Evolutionary conservation across 2,797 vertebrate species (phyloP).

Genomic region (Falco berigora): DNA sequence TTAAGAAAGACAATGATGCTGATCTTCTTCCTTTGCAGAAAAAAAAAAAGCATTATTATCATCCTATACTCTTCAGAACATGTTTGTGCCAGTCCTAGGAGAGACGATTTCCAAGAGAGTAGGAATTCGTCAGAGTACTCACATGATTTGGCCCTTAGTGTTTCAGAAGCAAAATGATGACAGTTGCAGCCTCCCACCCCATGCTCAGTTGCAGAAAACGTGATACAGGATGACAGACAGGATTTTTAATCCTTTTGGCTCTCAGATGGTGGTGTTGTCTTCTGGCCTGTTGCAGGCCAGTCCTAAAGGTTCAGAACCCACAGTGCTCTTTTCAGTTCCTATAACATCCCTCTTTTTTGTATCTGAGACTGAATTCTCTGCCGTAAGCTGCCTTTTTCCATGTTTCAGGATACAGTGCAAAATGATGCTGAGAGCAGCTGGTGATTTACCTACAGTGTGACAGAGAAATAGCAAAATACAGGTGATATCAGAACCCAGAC

Average conservation of each 20-base stretch:
- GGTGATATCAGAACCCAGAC: neutral
- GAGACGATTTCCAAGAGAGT: neutral
- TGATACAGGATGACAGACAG: neutral
- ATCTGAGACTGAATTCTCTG: neutral
- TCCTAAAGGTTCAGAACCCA: neutral
- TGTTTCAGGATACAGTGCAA: neutral
- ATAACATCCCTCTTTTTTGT: neutral
- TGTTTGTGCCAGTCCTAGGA: neutral
- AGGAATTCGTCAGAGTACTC: conserved; percentile 6
- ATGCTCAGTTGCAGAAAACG: neutral
- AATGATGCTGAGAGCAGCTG: neutral
- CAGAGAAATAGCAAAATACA: neutral
- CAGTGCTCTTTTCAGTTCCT: neutral
- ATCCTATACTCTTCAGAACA: neutral
- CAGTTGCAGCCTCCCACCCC: neutral
- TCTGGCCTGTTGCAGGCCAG: neutral
- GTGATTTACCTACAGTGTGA: neutral
- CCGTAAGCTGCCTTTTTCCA: neutral
- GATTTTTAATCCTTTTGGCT: neutral
- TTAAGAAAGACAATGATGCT: neutral
- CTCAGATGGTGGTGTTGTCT: neutral
- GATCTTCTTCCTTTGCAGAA: neutral
- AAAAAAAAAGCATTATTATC: neutral
- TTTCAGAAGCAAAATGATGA: conserved; percentile 26
- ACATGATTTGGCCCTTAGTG: neutral